Conservation (phyloP, 2,113 vertebrate species). For the Anguilla rostrata region DNA sequence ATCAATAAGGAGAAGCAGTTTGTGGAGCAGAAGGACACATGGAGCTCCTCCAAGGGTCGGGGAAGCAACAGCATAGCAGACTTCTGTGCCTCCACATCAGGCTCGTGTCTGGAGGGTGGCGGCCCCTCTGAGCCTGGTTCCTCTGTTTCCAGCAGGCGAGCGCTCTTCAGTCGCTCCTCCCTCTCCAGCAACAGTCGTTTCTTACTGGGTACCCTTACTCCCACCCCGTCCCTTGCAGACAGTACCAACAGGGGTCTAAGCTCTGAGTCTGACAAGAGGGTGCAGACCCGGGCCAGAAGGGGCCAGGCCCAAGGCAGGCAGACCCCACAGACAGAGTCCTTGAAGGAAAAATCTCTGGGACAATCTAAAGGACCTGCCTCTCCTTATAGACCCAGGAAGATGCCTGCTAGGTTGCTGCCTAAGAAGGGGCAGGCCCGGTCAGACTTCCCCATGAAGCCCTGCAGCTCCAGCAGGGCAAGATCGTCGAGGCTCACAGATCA, state of each 20-base stretch:
- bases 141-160: slow-evolving; percentile 44
- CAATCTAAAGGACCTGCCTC: slow-evolving; percentile 38
- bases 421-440: neutral
- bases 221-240: slow-evolving; percentile 37
- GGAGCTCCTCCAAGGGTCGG: slow-evolving; percentile 40
- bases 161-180: slow-evolving; percentile 46
- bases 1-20: slow-evolving; percentile 62
- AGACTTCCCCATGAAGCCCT: slow-evolving; percentile 16
- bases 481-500: neutral
- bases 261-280: slow-evolving; percentile 1
- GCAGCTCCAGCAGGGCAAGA: neutral
- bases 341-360: slow-evolving; percentile 35
- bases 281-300: slow-evolving; percentile 19
- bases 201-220: slow-evolving; percentile 43
- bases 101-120: slow-evolving; percentile 41
- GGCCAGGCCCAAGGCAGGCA: slow-evolving; percentile 18
- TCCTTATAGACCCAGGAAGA: slow-evolving; percentile 36
- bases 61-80: slow-evolving; percentile 49
- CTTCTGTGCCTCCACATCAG: slow-evolving; percentile 48
- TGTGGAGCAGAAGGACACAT: slow-evolving; percentile 47
- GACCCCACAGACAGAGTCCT: slow-evolving; percentile 11
- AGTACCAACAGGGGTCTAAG: slow-evolving; percentile 31
- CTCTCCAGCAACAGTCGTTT: slow-evolving; percentile 43
- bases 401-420: slow-evolving; percentile 12
- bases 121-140: slow-evolving; percentile 48